Evolutionary conservation across 2,797 vertebrate genomes (phyloP).

Genomic region (Eospalax fontanierii): DNA sequence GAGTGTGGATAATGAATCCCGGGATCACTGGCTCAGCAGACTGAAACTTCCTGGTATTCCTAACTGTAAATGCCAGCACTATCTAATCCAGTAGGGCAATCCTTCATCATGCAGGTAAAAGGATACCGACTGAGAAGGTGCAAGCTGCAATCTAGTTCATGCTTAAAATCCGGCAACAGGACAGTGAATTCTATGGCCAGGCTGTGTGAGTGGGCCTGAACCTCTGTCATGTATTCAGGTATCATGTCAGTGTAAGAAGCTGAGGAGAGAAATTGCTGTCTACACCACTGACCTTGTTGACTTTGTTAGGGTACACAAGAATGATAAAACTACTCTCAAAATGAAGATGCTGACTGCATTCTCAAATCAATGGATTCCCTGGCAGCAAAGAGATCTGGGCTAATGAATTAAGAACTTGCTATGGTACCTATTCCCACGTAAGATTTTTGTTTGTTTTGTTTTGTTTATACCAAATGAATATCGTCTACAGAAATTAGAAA

Average conservation of each 20-base stretch:
- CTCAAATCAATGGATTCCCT: not conserved
- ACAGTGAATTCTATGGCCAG: not conserved
- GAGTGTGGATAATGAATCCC: not conserved
- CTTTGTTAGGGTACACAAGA: not conserved
- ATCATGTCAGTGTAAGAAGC: not conserved
- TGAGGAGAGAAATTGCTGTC: not conserved
- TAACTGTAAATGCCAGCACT: not conserved
- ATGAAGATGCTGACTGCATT: not conserved
- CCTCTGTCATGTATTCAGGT: not conserved
- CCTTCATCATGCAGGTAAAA: not conserved
- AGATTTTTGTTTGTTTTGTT: not conserved
- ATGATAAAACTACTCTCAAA: not conserved
- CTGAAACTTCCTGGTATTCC: not conserved
- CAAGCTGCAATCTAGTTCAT: not conserved
- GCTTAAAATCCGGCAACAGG: not conserved
- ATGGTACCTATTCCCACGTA: not conserved
- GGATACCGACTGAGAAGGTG: not conserved
- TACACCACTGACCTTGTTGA: not conserved
- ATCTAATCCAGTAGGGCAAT: not conserved
- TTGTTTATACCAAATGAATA: not conserved
- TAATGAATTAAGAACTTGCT: not conserved
- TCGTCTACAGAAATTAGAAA: not conserved
- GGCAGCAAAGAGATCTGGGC: not conserved
- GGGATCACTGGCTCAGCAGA: not conserved
- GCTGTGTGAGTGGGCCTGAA: not conserved